These are phyloP conservation scores for Rhinatrema bivittatum DNA, from an alignment of 2,797 vertebrate genomes.

Conservation along the genomic window DNA sequence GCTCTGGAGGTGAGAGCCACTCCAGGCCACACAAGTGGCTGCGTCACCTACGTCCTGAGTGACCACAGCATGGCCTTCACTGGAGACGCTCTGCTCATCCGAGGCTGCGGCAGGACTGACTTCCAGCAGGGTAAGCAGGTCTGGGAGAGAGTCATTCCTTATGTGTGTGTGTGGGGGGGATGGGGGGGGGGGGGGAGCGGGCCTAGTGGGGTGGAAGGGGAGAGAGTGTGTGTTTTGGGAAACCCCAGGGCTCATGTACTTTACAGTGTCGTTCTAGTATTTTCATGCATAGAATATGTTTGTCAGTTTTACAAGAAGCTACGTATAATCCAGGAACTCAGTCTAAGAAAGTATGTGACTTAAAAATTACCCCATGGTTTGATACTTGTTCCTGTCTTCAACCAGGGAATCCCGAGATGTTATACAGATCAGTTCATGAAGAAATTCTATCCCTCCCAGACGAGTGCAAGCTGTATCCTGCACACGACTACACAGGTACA, in stretches of 20 bases:
- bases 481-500: constrained; percentile 80
- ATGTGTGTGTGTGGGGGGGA: no score
- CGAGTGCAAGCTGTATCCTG: constrained; percentile 75
- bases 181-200: neutral
- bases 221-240: no score
- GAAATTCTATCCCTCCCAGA: constrained; percentile 80
- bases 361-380: no score
- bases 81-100: constrained; percentile 76
- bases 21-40: constrained; percentile 84
- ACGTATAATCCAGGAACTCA: no score
- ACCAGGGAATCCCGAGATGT: constrained; percentile 61
- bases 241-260: no score
- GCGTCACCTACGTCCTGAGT: constrained; percentile 62
- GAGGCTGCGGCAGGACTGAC: constrained; percentile 84
- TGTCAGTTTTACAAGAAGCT: no score
- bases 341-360: no score
- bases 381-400: neutral
- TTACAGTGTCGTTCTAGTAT: no score
- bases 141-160: no score
- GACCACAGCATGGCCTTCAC: constrained; percentile 79
- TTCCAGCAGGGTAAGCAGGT: constrained; percentile 74
- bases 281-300: no score
- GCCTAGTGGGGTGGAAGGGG: no score
- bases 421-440: constrained; percentile 70
- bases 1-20: constrained; percentile 63